These are phyloP conservation scores for Thera britannica DNA, from an alignment of 2,888 invertebrate genomes.

Conservation along the genomic window DNA sequence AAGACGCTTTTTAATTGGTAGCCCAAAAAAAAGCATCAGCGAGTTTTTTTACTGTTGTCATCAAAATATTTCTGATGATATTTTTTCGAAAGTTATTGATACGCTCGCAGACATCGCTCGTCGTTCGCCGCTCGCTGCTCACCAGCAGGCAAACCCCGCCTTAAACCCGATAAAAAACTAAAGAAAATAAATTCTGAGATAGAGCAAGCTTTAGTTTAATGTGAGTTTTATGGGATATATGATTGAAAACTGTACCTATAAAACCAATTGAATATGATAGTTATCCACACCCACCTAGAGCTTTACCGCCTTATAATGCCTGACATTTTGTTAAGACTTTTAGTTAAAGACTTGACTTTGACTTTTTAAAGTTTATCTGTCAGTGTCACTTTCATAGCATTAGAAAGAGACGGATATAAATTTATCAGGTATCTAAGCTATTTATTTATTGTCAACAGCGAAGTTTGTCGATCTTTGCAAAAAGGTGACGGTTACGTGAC, in stretches of 20 bases:
- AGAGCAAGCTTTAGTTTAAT: constrained; percentile 20
- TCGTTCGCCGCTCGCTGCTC: not conserved
- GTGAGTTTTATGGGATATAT: constrained; percentile 12
- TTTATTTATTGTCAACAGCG: too few relatives aligned
- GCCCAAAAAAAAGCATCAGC: too few relatives aligned
- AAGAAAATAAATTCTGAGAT: constrained; percentile 16
- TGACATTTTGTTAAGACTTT: not conserved
- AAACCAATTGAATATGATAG: constrained; percentile 8
- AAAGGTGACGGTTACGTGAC: too few relatives aligned
- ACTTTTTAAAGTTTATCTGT: not conserved
- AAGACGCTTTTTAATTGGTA: too few relatives aligned
- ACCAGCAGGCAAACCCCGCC: constrained; percentile 2
- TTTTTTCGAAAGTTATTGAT: too few relatives aligned
- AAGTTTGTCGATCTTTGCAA: too few relatives aligned
- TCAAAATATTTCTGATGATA: too few relatives aligned
- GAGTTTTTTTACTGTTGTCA: too few relatives aligned
- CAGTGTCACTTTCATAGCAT: not conserved
- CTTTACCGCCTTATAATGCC: not conserved
- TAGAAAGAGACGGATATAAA: not conserved
- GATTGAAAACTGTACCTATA: constrained; percentile 24
- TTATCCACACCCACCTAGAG: constrained; percentile 21
- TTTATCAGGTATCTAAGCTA: too few relatives aligned
- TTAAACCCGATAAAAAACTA: constrained; percentile 12
- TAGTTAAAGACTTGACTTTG: too few relatives aligned
- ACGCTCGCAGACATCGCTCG: too few relatives aligned